Percentiles rank a stretch among this genome's conserved stretches.
Evolutionary conservation across 2,797 vertebrate species (phyloP).

Genomic region (Spea hammondii): DNA sequence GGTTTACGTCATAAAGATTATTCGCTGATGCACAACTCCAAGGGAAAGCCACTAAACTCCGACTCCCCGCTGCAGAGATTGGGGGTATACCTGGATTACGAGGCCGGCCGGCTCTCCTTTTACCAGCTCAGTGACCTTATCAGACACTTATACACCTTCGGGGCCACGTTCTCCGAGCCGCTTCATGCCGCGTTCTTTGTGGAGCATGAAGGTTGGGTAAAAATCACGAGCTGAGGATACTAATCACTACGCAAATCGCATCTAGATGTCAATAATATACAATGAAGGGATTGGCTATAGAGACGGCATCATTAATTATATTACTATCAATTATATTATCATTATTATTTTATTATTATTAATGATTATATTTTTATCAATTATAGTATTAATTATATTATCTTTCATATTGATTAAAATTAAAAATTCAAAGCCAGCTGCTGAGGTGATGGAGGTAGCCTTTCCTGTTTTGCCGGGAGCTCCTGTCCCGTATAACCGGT

Average conservation of each 20-base stretch:
- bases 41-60: background rate
- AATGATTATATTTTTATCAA: no score
- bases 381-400: no score
- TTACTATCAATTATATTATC: no score
- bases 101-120: slow-evolving; percentile 17
- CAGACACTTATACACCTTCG: slow-evolving; percentile 17
- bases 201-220: slow-evolving; percentile 19
- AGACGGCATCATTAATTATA: no score
- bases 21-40: slow-evolving; percentile 21
- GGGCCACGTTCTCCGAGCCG: background rate
- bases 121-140: slow-evolving; percentile 10
- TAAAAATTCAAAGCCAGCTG: no score
- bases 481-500: no score
- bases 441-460: no score
- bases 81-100: slow-evolving; percentile 17
- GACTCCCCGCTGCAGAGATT: slow-evolving; percentile 3
- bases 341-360: no score
- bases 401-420: background rate
- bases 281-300: background rate
- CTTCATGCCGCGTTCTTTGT: background rate
- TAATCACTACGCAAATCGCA: background rate
- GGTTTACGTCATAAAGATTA: background rate
- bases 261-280: background rate
- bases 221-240: slow-evolving; percentile 11
- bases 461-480: no score